These are phyloP conservation scores for Dysmachus trigonus DNA, from an alignment of 2,888 invertebrate species.

Conservation along the genomic window DNA sequence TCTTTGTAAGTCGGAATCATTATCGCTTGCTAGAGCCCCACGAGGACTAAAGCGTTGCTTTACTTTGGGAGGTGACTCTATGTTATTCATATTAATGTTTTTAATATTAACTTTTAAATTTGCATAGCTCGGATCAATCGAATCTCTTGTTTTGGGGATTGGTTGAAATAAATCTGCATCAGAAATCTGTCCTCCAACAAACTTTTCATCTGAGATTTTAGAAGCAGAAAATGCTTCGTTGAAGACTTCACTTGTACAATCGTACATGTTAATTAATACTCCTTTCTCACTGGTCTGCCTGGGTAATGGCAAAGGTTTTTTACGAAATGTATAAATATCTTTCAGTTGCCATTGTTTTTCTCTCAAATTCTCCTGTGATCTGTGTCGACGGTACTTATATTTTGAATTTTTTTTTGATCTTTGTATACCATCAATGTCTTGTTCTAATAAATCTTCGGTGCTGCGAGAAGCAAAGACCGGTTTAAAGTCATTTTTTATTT, in stretches of 20 bases:
- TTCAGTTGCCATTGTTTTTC: neutral
- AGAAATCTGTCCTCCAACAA: neutral
- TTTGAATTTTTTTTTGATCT: constrained; percentile 49
- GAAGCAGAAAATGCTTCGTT: neutral
- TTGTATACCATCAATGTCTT: constrained; percentile 51
- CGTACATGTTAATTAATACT: neutral
- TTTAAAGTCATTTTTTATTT: neutral
- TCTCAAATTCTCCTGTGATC: neutral
- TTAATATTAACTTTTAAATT: neutral
- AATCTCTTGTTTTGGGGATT: neutral
- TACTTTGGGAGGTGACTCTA: neutral
- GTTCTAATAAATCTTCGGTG: constrained; percentile 53
- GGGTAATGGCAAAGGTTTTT: neutral
- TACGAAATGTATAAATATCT: neutral
- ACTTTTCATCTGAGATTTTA: neutral
- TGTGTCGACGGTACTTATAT: constrained; percentile 48
- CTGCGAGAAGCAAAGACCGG: constrained; percentile 52
- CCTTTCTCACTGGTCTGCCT: neutral
- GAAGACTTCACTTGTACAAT: neutral
- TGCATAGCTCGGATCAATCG: neutral
- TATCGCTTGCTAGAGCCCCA: constrained; percentile 33
- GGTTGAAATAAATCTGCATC: neutral
- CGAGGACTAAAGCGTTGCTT: neutral
- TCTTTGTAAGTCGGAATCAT: constrained; percentile 43
- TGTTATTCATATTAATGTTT: neutral